These are phyloP conservation scores for Anadara kagoshimensis DNA, from an alignment of 1,140 invertebrate genomes.

Conservation along the genomic window DNA sequence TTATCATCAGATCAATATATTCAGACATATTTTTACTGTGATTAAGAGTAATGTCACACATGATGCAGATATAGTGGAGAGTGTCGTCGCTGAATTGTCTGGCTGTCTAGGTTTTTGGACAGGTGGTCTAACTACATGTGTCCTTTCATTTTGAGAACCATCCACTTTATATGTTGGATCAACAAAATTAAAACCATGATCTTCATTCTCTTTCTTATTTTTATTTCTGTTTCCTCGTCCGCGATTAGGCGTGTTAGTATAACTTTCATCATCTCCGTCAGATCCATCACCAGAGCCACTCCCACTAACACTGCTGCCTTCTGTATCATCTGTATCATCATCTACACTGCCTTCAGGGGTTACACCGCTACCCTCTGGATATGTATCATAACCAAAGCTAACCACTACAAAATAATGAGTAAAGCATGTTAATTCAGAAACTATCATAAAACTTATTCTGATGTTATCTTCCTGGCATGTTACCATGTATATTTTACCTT, in stretches of 20 bases:
- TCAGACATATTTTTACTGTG: too few relatives aligned
- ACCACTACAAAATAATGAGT: constrained; percentile 1
- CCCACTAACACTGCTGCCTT: constrained; percentile 24
- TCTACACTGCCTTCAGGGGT: constrained; percentile 28
- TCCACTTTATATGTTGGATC: background rate
- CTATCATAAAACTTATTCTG: background rate
- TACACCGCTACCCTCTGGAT: constrained; percentile 13
- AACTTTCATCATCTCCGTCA: constrained; percentile 11
- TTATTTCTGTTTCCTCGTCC: background rate
- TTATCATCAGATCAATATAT: too few relatives aligned
- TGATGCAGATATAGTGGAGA: constrained; percentile 9
- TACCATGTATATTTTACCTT: background rate
- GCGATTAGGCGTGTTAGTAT: background rate
- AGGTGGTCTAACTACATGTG: background rate
- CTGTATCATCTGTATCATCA: background rate
- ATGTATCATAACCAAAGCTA: constrained; percentile 12
- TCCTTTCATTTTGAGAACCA: background rate
- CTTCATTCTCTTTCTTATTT: background rate
- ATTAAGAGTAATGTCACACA: background rate
- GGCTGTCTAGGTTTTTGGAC: background rate
- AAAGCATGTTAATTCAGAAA: background rate
- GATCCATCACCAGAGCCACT: constrained; percentile 27
- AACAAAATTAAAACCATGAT: background rate
- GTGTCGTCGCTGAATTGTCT: background rate
- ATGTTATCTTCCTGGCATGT: background rate